Base-by-base conservation (phyloP, 2,888 invertebrate species). In the Lepidocyrtinus sp. region DNA sequence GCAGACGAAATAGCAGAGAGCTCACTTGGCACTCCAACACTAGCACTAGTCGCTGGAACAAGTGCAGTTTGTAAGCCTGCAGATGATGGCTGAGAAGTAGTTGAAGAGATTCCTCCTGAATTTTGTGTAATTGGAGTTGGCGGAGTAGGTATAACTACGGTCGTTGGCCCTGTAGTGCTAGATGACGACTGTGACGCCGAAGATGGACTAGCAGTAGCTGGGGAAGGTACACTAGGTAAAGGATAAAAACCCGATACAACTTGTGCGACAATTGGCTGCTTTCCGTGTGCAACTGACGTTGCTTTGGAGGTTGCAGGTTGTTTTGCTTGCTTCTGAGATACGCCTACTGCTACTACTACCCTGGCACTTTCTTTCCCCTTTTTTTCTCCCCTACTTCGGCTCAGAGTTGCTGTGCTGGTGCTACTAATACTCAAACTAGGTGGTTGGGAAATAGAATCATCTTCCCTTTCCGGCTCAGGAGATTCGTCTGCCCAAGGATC, bases 401-500 rank as follows among this genome's bases (percentile, higher is more conserved):
- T 79, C 1, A 46, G 73, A 24, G 78, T 78, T 5, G 71, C 62
- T 50, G 75, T 69, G 25, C 78, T 78, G 2, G 73, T 59, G 25
- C 79, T 79, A 24, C 65, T 78, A 19, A 73, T 25, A 19, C 72
- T 78, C 61, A 72, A 67, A 69, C 63, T 73, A 21, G 65, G 65
- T 61, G 59, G 65, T 68, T 78, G 78, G 5, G 78, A 78, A 46
- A 73, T 26, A 27, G 78, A 78, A 15, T 79, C 79, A 59, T 80
- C 80, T 70, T 80, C 80, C 61, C 80, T 75, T 75, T 75, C 80
- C 70, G 80, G 80, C 64, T 79, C 78, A 50, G 73, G 78, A 55
- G 78, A 73, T 45, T 79, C 79, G 71, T 79, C 79, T 69, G 80
- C 80, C 80, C 80, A 80, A 46, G 74, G 70, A 80, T 80, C 79